These are phyloP conservation scores for Silvanus unidentatus DNA, from an alignment of 2,888 invertebrate species.

Conservation along the genomic window DNA sequence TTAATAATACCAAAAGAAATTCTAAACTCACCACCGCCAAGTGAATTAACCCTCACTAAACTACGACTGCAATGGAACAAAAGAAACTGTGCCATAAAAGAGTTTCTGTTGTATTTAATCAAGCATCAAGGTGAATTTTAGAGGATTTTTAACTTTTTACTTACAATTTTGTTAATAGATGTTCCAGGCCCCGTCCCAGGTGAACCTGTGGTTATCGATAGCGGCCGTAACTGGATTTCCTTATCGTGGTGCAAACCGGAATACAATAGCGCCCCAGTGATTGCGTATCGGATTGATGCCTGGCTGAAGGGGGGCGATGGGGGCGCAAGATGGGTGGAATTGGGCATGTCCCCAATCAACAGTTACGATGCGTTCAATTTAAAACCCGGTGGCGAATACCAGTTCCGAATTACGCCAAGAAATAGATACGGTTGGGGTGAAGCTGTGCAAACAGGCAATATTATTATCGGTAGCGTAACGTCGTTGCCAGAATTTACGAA, in stretches of 20 bases:
- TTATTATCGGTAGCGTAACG: constrained; percentile 60
- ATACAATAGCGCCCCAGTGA: constrained; percentile 62
- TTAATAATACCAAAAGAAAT: constrained; percentile 11
- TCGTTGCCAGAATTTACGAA: constrained; percentile 72
- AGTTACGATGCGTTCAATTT: constrained; percentile 80
- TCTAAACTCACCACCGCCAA: not conserved
- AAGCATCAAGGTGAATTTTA: constrained; percentile 47
- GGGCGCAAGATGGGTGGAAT: constrained; percentile 71
- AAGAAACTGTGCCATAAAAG: constrained; percentile 41
- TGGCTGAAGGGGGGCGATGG: constrained; percentile 76
- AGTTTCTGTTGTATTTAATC: constrained; percentile 48
- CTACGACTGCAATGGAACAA: constrained; percentile 36
- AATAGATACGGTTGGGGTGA: constrained; percentile 90
- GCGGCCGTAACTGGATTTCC: constrained; percentile 79
- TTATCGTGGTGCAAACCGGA: constrained; percentile 77
- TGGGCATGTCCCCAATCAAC: constrained; percentile 74
- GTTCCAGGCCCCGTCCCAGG: constrained; percentile 74
- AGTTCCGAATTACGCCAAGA: constrained; percentile 80
- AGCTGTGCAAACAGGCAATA: constrained; percentile 58
- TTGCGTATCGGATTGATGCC: constrained; percentile 76
- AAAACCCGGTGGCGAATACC: constrained; percentile 72
- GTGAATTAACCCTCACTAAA: constrained; percentile 22
- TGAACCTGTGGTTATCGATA: constrained; percentile 70
- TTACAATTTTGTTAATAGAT: constrained; percentile 49
- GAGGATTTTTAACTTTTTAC: no score